phyloP scores from a whole-genome alignment of 2,888 invertebrate species.

The Dione vanillae region DNA sequence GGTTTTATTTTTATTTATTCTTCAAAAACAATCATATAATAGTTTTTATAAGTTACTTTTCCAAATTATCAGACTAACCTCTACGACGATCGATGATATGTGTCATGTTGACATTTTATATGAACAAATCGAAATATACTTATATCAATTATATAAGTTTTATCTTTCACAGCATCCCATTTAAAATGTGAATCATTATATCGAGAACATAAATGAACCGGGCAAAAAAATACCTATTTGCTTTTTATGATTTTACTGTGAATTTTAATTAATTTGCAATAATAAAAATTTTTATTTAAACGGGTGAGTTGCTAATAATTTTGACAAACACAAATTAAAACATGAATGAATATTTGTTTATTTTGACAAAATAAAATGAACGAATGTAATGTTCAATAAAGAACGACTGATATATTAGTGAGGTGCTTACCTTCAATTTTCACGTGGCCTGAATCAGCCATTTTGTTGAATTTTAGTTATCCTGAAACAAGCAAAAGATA shows the following conservation, averaged over 20 bases:
- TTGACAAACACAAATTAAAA: slow-evolving; percentile 1
- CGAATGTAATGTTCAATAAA: neutral
- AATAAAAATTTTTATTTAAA: neutral
- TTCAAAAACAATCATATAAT: no score
- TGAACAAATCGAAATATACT: neutral
- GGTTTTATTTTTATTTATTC: neutral
- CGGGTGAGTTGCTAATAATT: neutral
- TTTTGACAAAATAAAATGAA: neutral
- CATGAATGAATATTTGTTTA: neutral
- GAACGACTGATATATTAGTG: neutral
- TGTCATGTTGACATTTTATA: slow-evolving; percentile 31
- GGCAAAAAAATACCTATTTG: neutral
- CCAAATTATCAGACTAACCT: slow-evolving; percentile 36
- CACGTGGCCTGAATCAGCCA: slow-evolving; percentile 50
- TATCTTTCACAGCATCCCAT: neutral
- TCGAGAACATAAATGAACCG: neutral
- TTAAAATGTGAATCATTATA: slow-evolving; percentile 8
- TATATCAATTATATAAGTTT: slow-evolving; percentile 1
- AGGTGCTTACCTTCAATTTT: slow-evolving; percentile 50
- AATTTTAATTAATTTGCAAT: neutral
- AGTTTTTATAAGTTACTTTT: neutral
- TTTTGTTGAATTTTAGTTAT: slow-evolving; percentile 41
- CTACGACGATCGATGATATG: slow-evolving; percentile 36
- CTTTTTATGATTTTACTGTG: neutral
- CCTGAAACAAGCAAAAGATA: slow-evolving; percentile 48